Evolutionary conservation across 2,113 vertebrate genomes (phyloP).

Genomic region (Sturnira hondurensis): DNA sequence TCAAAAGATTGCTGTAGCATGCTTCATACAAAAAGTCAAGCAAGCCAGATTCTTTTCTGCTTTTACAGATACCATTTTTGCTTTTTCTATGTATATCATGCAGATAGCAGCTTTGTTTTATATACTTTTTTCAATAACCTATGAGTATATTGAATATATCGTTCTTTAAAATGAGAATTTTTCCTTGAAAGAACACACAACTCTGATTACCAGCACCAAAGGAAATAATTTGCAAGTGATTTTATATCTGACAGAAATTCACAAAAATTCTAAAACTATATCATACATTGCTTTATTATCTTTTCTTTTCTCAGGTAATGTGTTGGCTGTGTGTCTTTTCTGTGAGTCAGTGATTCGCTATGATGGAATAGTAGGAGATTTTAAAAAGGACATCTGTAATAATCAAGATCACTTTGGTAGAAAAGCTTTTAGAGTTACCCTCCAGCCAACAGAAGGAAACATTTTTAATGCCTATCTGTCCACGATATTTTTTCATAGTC

Average conservation of each 20-base stretch:
- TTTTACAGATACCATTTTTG: conserved; percentile 74
- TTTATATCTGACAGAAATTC: background rate
- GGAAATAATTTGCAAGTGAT: conserved; percentile 18
- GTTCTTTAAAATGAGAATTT: background rate
- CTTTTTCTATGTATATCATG: conserved; percentile 50
- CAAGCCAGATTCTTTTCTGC: conserved; percentile 77
- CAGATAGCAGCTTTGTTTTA: conserved; percentile 56
- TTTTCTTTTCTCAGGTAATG: background rate
- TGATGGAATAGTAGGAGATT: background rate
- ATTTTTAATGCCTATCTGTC: background rate
- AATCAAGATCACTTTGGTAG: background rate
- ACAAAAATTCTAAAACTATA: conserved; percentile 8
- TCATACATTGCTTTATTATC: background rate
- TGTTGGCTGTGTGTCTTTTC: background rate
- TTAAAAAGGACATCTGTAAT: background rate
- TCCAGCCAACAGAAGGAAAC: background rate
- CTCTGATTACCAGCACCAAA: conserved; percentile 1
- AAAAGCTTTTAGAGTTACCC: background rate
- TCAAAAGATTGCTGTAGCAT: conserved; percentile 82
- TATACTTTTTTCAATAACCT: conserved; percentile 42
- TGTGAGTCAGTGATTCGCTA: background rate
- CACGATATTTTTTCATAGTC: background rate
- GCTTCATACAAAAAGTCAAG: conserved; percentile 81
- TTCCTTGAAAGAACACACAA: conserved; percentile 11
- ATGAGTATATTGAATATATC: background rate